Conservation (phyloP, 1,140 invertebrate genomes). For the Ectropis grisescens region DNA sequence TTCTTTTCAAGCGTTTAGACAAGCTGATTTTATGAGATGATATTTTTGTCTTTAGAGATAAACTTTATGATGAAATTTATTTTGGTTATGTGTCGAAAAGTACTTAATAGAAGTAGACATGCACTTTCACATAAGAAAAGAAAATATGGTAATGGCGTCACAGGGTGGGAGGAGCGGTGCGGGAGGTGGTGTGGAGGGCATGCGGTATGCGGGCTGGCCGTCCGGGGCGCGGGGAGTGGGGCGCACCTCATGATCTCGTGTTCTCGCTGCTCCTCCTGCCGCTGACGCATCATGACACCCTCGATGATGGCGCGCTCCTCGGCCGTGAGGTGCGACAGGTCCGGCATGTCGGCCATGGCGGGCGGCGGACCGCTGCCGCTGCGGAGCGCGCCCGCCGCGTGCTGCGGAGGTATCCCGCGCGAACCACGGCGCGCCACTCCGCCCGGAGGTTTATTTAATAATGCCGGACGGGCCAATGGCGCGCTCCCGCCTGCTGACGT, state of each 20-base stretch:
- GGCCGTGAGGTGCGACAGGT: constrained; percentile 97
- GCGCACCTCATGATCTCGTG: constrained; percentile 94
- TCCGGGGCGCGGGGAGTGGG: constrained; percentile 17
- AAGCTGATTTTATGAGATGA: too few relatives aligned
- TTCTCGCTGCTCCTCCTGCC: constrained; percentile 96
- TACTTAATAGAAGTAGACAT: constrained; percentile 1
- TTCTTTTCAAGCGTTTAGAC: too few relatives aligned
- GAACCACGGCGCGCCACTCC: constrained; percentile 42
- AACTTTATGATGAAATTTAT: too few relatives aligned
- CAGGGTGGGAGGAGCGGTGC: too few relatives aligned
- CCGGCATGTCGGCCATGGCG: constrained; percentile 88
- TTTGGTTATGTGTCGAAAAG: too few relatives aligned
- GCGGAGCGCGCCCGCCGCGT: constrained; percentile 57
- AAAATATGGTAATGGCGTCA: constrained; percentile 12
- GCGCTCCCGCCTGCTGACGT: constrained; percentile 55
- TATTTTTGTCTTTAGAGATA: too few relatives aligned
- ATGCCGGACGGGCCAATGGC: constrained; percentile 60
- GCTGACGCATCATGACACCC: constrained; percentile 95
- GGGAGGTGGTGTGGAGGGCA: constrained; percentile 1
- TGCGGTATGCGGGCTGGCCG: constrained; percentile 25
- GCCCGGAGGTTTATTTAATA: constrained; percentile 59
- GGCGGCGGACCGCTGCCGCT: constrained; percentile 41
- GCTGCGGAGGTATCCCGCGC: constrained; percentile 59
- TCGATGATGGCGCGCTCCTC: constrained; percentile 98
- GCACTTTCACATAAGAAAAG: constrained; percentile 22